Base-by-base conservation (phyloP, 1,140 invertebrate genomes). In the Aphelenchoides besseyi region DNA sequence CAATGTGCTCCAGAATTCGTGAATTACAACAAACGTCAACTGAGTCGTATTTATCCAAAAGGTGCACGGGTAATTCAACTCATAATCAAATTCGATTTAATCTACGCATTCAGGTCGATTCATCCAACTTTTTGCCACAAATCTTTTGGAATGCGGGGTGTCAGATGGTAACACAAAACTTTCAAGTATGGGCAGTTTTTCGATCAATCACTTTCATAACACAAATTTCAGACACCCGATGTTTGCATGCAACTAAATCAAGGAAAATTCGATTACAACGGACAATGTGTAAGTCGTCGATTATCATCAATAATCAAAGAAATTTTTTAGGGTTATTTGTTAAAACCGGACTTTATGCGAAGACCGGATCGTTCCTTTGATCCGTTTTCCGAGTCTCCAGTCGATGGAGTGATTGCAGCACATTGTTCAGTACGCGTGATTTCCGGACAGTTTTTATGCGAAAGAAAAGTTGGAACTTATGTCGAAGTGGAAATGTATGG, bases 401-500 rank as follows among this genome's bases (percentile, higher is more conserved):
- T 99, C 29, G 97, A 99, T 85, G 97, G 97, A 79, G 96, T 99
- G 0, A 99, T 99, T 84, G 96, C 97, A 30, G 97, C 95, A 26
- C 92, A 95, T 85, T 98, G 96, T 85, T 91, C 93, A 78, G 96
- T 99, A 54, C 91, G 93, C 92, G 93, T 97, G 2, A 98, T 99
- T 82, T 96, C 96, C 54, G 97, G 97, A 0, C 97, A 99, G 87
- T 99, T 99, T 87, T 90, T 99, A 78, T 98, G 95, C 0, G 97
- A 99, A 85, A 97, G 97, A 86, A 98, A 98, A 86, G 92, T 93
- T 53, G 95, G 95, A 5, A 98, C 97, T 1, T 99, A 98, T 86
- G 97, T 99, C 8, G 96, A 99, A 86, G 96, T 99, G 29, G 96
- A 99, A 86, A 98, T 98, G 97, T 98, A 98, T 86, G 96, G 96